Percentiles rank a stretch among this genome's conserved stretches.
Conservation (phyloP, 2,888 invertebrate species). For the Drosophila siamana region DNA sequence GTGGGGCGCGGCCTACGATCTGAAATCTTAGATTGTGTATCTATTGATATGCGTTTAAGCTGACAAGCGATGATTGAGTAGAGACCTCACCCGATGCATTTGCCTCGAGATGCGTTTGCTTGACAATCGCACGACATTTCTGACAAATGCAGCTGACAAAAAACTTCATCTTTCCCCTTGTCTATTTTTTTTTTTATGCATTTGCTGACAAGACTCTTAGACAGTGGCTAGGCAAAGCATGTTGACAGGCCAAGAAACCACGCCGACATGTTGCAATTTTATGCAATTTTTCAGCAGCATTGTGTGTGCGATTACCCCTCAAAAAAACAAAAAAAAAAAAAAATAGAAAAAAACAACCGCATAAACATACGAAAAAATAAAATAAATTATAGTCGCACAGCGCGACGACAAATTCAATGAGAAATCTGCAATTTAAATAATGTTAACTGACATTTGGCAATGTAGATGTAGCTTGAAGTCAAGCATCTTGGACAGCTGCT, state of each 20-base stretch:
- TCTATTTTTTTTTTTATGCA: not conserved
- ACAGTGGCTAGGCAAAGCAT: constrained; percentile 61
- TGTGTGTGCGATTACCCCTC: constrained; percentile 42
- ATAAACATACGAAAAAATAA: constrained; percentile 31
- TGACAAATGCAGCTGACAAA: constrained; percentile 73
- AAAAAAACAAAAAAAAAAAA: constrained; percentile 21
- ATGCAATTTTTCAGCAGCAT: constrained; percentile 65
- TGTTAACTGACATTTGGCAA: constrained; percentile 70
- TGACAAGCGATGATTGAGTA: constrained; percentile 33
- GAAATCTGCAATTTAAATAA: constrained; percentile 78
- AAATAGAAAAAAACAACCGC: constrained; percentile 11
- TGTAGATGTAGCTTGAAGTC: constrained; percentile 51
- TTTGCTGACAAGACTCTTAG: constrained; percentile 53
- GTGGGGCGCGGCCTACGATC: constrained; percentile 39
- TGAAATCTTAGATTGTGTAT: constrained; percentile 12
- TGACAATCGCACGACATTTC: constrained; percentile 76
- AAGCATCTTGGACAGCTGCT: constrained; percentile 61
- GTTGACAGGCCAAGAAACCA: constrained; percentile 63
- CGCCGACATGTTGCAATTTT: constrained; percentile 65
- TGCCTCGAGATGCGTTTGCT: constrained; percentile 42
- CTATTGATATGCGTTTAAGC: constrained; percentile 19
- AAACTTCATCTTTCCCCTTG: constrained; percentile 45
- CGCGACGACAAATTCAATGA: constrained; percentile 74
- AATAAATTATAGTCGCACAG: constrained; percentile 73
- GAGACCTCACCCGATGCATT: constrained; percentile 54